Base-by-base conservation (phyloP, 2,797 vertebrate species). In the Sebastes itinus region DNA sequence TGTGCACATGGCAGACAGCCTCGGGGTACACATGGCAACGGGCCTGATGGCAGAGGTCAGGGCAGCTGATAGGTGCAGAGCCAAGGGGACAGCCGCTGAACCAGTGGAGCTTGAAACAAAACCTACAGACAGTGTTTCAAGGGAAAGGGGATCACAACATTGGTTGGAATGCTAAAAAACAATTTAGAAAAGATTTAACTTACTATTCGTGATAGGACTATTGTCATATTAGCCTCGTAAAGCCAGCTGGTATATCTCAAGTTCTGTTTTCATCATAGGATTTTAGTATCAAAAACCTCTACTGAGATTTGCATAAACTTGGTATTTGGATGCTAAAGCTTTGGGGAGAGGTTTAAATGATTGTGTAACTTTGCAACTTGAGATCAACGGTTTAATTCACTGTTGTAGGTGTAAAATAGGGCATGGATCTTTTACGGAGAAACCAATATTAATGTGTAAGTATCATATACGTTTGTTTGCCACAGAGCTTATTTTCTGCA, bases 51-150 rank as follows among this genome's bases (percentile, higher is more conserved):
- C 91, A 91, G 77, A 92, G 89, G 72, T 93, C 87, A 20, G 87
- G 91, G 46, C 92, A 93, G 78, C 66, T 83, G 80, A 93, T 75
- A 10, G 90, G 91, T 2, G 78, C 63, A 14, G 87, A 89, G 68
- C 93, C 91, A 42, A 92, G 77, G 13, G 85, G 91, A 77, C 92
- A 94, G 58, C 87, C 82, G 23, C 88, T 88, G 78, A 92, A 93
- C 90, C 90, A 91, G 78, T 88, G 88, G 68, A 92, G 83, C 80
- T 91, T 86, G 80, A 92, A 92, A 74, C 87, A 92, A 75, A 92
- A 92, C 85, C 90, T 90, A 74, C 30, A 71, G 30, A 75, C 30
- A 71, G 30, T 23, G 46, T 67, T 76, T 68, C 2, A 1, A 74
- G 27, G 65, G 30, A 71, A 81, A 58, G 4, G 4, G 32, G 38